A percentile compares a stretch with the other conserved stretches of the same genome.
phyloP scores from a whole-genome alignment of 2,797 vertebrate genomes.

The Adrianichthys oophorus region DNA sequence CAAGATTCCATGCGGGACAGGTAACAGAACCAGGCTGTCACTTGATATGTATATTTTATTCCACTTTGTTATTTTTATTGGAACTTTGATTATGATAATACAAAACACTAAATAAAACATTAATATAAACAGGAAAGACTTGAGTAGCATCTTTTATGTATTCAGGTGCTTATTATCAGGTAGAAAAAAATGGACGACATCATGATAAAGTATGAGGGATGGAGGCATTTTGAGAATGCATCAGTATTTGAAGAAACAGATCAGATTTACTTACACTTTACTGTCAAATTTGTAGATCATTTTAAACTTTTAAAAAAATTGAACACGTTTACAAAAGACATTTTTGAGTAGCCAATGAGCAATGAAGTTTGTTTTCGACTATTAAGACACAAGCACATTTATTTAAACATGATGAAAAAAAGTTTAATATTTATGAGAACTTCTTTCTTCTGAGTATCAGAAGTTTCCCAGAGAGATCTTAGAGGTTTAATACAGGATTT shows the following conservation, averaged over 20 bases:
- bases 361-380: neutral
- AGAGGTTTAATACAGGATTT: too few species aligned
- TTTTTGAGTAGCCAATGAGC: slow-evolving; percentile 4
- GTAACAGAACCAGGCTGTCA: slow-evolving; percentile 82
- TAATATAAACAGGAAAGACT: slow-evolving; percentile 82
- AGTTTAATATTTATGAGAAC: too few species aligned
- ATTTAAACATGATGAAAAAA: slow-evolving; percentile 15
- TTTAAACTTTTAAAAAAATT: too few species aligned
- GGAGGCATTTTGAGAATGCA: slow-evolving; percentile 47
- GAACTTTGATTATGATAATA: slow-evolving; percentile 87
- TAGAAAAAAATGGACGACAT: slow-evolving; percentile 61
- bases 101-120: slow-evolving; percentile 87
- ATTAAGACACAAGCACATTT: slow-evolving; percentile 34
- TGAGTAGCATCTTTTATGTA: slow-evolving; percentile 78
- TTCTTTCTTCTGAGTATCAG: too few species aligned
- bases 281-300: too few species aligned
- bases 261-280: too few species aligned
- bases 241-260: slow-evolving; percentile 50
- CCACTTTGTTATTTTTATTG: slow-evolving; percentile 85
- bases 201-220: slow-evolving; percentile 25
- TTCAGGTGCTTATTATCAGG: slow-evolving; percentile 77
- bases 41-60: slow-evolving; percentile 87
- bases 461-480: too few species aligned
- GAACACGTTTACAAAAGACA: neutral
- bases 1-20: slow-evolving; percentile 80